Evolutionary conservation across 2,797 vertebrate genomes (phyloP).

Genomic region (Enteromius fasciolatus): DNA sequence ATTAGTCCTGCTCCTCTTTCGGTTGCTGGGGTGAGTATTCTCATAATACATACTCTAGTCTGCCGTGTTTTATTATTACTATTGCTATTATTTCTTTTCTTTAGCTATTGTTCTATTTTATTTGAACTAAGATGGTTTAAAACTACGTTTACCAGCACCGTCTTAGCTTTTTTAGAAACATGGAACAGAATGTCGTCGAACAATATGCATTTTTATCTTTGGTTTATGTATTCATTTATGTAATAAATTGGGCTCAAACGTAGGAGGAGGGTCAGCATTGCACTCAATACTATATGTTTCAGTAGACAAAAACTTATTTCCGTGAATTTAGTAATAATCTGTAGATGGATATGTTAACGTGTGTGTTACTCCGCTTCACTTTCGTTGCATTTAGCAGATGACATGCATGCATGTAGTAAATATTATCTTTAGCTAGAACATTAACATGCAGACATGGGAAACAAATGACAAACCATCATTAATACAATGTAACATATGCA

Average conservation of each 20-base stretch:
- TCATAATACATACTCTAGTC: neutral
- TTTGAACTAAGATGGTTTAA: neutral
- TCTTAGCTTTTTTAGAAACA: neutral
- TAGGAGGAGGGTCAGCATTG: neutral
- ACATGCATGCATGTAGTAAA: conserved; percentile 32
- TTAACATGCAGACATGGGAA: conserved; percentile 2
- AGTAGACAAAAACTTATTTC: neutral
- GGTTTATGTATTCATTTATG: neutral
- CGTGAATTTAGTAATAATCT: conserved; percentile 20
- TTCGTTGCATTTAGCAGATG: conserved; percentile 20
- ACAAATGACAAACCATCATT: neutral
- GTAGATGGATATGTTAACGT: conserved; percentile 19
- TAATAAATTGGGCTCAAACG: neutral
- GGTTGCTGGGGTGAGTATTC: conserved; percentile 12
- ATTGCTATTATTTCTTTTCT: neutral
- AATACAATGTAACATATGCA: conserved; percentile 29
- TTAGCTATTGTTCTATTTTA: neutral
- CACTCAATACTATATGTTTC: conserved; percentile 3
- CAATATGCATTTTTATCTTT: neutral
- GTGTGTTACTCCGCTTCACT: conserved; percentile 19
- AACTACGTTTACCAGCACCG: neutral
- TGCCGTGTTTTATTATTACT: too few relatives aligned
- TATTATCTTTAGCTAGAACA: conserved; percentile 27
- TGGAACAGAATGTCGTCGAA: conserved; percentile 16
- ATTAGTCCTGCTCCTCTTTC: conserved; percentile 7